These are phyloP conservation scores for Oostethus manadensis DNA, from an alignment of 2,113 vertebrate genomes.

Conservation along the genomic window DNA sequence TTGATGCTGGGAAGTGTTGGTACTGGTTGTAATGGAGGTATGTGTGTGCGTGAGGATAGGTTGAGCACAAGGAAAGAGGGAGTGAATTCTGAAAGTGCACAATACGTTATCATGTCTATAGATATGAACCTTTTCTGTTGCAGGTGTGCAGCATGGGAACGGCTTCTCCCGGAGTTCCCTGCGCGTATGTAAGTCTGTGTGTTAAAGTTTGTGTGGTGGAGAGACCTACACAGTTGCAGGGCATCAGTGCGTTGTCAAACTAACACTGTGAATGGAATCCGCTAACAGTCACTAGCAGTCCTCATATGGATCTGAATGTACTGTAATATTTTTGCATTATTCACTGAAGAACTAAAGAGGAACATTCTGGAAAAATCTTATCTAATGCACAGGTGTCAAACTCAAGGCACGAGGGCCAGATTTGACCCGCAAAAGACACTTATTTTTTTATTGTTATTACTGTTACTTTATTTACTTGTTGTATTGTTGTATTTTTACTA, in stretches of 20 bases:
- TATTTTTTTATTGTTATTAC: too few relatives aligned
- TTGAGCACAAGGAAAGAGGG: constrained; percentile 31
- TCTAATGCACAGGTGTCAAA: too few relatives aligned
- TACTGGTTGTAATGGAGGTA: constrained; percentile 69
- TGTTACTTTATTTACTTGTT: too few relatives aligned
- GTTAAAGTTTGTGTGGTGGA: constrained; percentile 6
- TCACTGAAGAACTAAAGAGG: too few relatives aligned
- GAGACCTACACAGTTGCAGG: constrained; percentile 8
- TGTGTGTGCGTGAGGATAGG: constrained; percentile 37
- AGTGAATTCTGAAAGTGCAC: constrained; percentile 33
- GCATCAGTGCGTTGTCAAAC: constrained; percentile 19
- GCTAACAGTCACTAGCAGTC: too few relatives aligned
- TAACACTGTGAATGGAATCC: neutral
- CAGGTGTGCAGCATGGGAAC: constrained; percentile 76
- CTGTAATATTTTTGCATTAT: too few relatives aligned
- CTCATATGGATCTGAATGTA: too few relatives aligned
- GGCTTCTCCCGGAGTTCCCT: constrained; percentile 61
- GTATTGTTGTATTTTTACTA: too few relatives aligned
- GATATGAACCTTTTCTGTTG: constrained; percentile 33
- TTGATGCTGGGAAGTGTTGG: constrained; percentile 69
- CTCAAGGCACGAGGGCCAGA: too few relatives aligned
- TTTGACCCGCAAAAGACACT: too few relatives aligned
- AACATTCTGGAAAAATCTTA: too few relatives aligned
- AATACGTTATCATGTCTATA: constrained; percentile 37
- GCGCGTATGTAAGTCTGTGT: constrained; percentile 4